Conservation (phyloP, 2,888 invertebrate genomes). For the Diploptera punctata region DNA sequence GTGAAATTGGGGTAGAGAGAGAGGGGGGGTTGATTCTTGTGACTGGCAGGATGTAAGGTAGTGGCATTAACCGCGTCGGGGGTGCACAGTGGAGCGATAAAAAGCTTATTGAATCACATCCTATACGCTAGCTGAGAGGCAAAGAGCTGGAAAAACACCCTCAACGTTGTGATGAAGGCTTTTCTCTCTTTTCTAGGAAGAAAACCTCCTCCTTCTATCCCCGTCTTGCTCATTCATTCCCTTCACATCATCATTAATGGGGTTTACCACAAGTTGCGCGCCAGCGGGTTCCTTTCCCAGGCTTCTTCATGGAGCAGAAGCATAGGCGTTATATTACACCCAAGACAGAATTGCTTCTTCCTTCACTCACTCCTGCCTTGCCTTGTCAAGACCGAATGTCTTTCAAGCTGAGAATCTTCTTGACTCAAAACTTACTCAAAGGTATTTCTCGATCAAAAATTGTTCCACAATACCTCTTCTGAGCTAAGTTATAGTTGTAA, state of each 20-base stretch:
- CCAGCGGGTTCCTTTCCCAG: slow-evolving; percentile 14
- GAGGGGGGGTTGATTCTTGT: too few species aligned
- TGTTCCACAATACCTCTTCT: too few species aligned
- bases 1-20: too few species aligned
- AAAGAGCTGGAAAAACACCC: slow-evolving; percentile 26
- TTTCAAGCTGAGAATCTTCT: too few species aligned
- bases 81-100: slow-evolving; percentile 28
- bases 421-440: too few species aligned
- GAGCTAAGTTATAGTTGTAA: too few species aligned
- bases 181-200: neutral
- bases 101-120: slow-evolving; percentile 31
- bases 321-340: slow-evolving; percentile 8
- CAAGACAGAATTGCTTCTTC: slow-evolving; percentile 15
- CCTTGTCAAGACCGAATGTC: too few species aligned
- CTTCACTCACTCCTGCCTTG: slow-evolving; percentile 1
- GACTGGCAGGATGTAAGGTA: slow-evolving; percentile 3
- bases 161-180: neutral
- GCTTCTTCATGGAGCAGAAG: slow-evolving; percentile 21
- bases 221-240: slow-evolving; percentile 23
- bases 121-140: slow-evolving; percentile 21
- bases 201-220: neutral
- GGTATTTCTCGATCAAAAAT: too few species aligned
- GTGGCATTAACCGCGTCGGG: slow-evolving; percentile 1
- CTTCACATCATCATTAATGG: slow-evolving; percentile 31
- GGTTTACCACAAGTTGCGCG: slow-evolving; percentile 28